Conservation (phyloP, 2,797 vertebrate genomes). For the Bryconaethiops microstoma region DNA sequence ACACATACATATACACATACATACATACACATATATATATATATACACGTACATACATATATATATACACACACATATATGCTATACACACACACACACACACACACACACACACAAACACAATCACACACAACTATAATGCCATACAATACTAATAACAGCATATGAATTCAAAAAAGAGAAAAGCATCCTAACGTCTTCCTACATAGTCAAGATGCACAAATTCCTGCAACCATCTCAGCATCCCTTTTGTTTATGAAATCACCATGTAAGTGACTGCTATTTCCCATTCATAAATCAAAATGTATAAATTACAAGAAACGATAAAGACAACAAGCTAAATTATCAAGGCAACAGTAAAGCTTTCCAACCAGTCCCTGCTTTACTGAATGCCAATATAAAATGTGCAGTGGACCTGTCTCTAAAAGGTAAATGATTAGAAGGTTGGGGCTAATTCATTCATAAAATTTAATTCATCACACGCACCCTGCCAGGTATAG, state of each 20-base stretch:
- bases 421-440: too few species aligned
- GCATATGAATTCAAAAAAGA: background rate
- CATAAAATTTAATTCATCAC: background rate
- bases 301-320: background rate
- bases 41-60: too few species aligned
- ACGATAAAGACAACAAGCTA: background rate
- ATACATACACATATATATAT: too few species aligned
- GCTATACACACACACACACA: too few species aligned
- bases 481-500: background rate
- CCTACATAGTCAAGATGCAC: constrained; percentile 1
- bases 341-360: background rate
- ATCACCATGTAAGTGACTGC: background rate
- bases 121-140: background rate
- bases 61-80: too few species aligned
- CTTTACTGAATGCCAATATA: background rate
- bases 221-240: background rate
- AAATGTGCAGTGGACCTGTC: too few species aligned
- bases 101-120: too few species aligned
- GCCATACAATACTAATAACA: background rate
- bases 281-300: background rate
- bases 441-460: background rate
- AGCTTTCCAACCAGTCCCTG: background rate
- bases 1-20: too few species aligned
- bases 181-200: constrained; percentile 2
- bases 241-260: background rate